A percentile compares a stretch with the other conserved stretches of the same genome.
Conservation (phyloP, 2,113 vertebrate species). For the Uria lomvia region DNA sequence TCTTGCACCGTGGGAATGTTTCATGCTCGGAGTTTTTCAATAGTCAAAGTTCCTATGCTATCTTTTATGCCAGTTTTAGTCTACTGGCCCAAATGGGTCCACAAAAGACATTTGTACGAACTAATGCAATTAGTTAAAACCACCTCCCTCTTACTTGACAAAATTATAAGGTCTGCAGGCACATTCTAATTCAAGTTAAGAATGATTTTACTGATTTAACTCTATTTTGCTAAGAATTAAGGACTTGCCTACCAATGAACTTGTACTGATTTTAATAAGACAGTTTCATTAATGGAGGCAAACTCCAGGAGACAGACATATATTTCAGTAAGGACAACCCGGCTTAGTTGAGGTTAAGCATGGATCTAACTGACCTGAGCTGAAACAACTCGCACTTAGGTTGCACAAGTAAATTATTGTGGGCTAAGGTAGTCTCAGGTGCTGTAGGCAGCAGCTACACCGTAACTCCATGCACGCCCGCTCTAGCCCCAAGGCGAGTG, state of each 20-base stretch:
- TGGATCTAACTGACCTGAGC: neutral
- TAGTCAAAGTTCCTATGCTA: neutral
- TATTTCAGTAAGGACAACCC: neutral
- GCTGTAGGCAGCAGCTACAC: neutral
- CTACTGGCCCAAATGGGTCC: neutral
- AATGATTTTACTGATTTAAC: neutral
- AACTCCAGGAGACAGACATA: neutral
- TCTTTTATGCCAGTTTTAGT: neutral
- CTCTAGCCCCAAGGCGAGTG: neutral
- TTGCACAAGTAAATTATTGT: neutral
- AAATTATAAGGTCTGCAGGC: neutral
- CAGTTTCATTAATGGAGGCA: neutral
- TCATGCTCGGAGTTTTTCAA: neutral
- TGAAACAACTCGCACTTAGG: neutral
- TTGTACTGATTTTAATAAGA: neutral
- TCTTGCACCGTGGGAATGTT: neutral
- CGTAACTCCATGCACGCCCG: rapidly evolving
- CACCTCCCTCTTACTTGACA: neutral
- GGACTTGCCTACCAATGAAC: neutral
- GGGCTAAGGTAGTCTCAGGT: neutral
- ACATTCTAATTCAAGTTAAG: neutral
- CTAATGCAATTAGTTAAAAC: neutral
- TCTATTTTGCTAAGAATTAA: neutral
- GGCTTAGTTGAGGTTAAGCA: neutral
- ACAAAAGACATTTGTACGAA: neutral